Conservation (phyloP, 2,113 vertebrate species). For the Epinephelus moara region DNA sequence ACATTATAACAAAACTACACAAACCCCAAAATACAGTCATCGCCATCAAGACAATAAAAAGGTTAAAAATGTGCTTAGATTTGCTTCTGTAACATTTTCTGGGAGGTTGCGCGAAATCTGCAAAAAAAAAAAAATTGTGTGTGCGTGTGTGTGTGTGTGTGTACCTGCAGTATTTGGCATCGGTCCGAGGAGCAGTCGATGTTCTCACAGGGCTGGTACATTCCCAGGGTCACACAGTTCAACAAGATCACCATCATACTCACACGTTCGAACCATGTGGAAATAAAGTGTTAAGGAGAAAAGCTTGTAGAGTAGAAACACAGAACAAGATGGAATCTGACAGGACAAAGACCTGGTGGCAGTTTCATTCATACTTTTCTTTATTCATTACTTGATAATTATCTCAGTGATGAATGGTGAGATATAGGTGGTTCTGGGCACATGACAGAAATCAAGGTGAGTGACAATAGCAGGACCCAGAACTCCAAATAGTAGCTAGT, state of each 20-base stretch:
- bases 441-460: not conserved
- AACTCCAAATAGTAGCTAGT: not conserved
- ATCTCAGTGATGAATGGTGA: not conserved
- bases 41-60: not conserved
- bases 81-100: not conserved
- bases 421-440: no score
- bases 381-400: not conserved
- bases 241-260: slow-evolving; percentile 98
- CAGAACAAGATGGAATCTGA: not conserved
- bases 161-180: slow-evolving; percentile 97
- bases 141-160: slow-evolving; percentile 25
- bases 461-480: not conserved
- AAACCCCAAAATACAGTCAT: not conserved
- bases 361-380: no score
- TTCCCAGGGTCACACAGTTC: slow-evolving; percentile 97
- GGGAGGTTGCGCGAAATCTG: not conserved
- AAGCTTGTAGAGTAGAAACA: not conserved
- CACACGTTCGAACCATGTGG: slow-evolving; percentile 95
- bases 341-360: not conserved
- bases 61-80: not conserved
- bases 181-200: slow-evolving; percentile 96
- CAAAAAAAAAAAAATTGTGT: not conserved
- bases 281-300: slow-evolving; percentile 86
- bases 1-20: not conserved
- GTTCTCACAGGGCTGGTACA: slow-evolving; percentile 98